Evolutionary conservation across 2,113 vertebrate genomes (phyloP), one percentile per base, ranked within the genome.

Genomic region (Apteryx owenii): DNA sequence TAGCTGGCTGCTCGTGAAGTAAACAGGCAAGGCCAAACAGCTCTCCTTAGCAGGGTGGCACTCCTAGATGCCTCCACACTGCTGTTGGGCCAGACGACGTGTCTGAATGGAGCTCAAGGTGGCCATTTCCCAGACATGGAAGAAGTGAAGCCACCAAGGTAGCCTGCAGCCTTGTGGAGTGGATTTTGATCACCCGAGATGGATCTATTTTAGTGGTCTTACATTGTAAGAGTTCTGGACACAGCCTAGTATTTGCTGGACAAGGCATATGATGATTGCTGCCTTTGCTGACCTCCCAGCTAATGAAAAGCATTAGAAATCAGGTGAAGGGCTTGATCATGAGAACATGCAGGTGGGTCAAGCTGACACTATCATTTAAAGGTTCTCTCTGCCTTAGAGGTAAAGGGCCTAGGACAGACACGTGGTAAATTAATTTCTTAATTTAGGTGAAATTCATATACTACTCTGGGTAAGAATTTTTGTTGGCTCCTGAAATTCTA

Each of bases 11-110:
- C 46, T 40, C 7, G 20, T 6, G 29, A 20, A 51, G 53, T 2
- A 16, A 38, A 5, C 23, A 42, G 60, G 66, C 72, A 9, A 3
- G 5, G 29, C 64, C 38, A 66, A 53, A 9, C 28, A 48, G 72
- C 80, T 26, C 66, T 61, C 23, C 0, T 1, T 17, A 31, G 61
- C 0, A 3, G 10, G 29, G 20, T 1, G 5, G 4, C 75, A 20
- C 22, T 51, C 51, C 42, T 9, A 76, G 76, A 17, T 7, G 36
- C 77, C 44, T 51, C 56, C 8, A 12, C 3, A 38, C 40, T 4
- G 33, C 33, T 1, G 2, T 3, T 10, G 44, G n/a, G 51, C 46
- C 6, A 20, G 54, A 26, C 61, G 10, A 17, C 31, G 51, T 1
- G 14, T 42, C n/a, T 1, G 0, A 64, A 8, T 2, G 18, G 31